Evolutionary conservation across 2,797 vertebrate species (phyloP).

Genomic region (Centropyge bicolor): DNA sequence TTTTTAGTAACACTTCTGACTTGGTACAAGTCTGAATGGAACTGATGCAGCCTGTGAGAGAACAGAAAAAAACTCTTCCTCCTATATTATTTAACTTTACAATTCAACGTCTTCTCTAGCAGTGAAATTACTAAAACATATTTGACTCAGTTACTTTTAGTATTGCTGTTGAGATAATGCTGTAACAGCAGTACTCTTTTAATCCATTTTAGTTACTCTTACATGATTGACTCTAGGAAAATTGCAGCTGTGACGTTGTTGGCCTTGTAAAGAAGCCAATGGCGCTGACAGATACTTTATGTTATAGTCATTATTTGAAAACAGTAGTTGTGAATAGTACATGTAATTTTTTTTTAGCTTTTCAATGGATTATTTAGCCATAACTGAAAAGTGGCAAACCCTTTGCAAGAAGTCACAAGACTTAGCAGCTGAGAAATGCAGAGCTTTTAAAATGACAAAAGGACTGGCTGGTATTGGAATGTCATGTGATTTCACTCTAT

Average conservation of each 20-base stretch:
- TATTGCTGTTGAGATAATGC: too few relatives aligned
- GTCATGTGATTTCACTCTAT: conserved; percentile 61
- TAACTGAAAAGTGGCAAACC: neutral
- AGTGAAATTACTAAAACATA: neutral
- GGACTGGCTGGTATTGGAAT: conserved; percentile 33
- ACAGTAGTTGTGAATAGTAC: neutral
- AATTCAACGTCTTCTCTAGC: neutral
- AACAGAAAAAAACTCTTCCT: neutral
- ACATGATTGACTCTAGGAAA: neutral
- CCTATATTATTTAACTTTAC: neutral
- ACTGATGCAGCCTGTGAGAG: too few relatives aligned
- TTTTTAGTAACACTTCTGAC: too few relatives aligned
- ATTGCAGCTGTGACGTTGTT: neutral
- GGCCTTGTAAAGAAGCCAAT: neutral
- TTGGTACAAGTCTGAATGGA: too few relatives aligned
- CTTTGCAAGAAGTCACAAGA: conserved; percentile 50
- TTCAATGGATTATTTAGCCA: conserved; percentile 16
- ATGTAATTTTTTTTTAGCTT: too few relatives aligned
- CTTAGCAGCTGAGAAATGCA: conserved; percentile 39
- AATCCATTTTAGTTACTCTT: neutral
- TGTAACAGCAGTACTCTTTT: neutral
- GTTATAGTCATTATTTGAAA: too few relatives aligned
- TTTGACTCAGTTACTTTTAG: too few relatives aligned
- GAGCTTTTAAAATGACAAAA: conserved; percentile 35
- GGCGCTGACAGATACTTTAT: too few relatives aligned